Base-by-base conservation (phyloP, 2,888 invertebrate genomes). In the Lasioglossum vierecki region DNA sequence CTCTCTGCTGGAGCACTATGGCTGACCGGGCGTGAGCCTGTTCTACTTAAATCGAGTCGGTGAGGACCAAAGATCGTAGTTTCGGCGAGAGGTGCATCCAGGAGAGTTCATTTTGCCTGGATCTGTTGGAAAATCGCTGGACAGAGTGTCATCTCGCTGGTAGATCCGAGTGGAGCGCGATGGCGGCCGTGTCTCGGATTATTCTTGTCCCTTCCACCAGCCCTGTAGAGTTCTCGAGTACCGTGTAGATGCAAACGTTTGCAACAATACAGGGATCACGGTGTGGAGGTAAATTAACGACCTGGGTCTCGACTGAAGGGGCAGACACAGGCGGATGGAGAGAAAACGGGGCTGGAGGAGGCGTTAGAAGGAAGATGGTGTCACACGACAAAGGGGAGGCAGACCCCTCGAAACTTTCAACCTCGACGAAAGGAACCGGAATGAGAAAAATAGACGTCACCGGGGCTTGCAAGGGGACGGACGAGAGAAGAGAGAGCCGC, bases 251-350 rank as follows among this genome's bases (percentile, higher is more conserved):
- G 76, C 80, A 78, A 76, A 74, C 66, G 71, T 76, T 82, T 76
- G 74, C 63, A 44, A 84, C 84, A 80, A 86, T 84, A 75, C 71
- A 35, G 68, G 41, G 77, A 86, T 73, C 76, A 39, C 73, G 77
- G 79, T 70, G 79, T 72, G 68, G 66, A 78, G 88, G 91, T 90
- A 92, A 92, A 92, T 92, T 92, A 91, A 89, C 88, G 82, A 81
- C 75, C 83, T 41, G 72, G 79, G 80, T 82, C 80, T 79, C 39
- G 60, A 70, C 77, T 75, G 78, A 3, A 66, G 66, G 30, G 44
- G 60, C 11, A 71, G 30, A n/a, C n/a, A 70, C 68, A 39, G 70
- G 11, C 68, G n/a, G 70, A 41, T 22, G 41, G 70, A 4, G 70
- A 13, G 41, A n/a, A 22, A 22, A 9, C 9, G 9, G 3, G 18